These are phyloP conservation scores for honey bee (Apis mellifera) DNA, from an alignment of 1,140 invertebrate species.

Conservation along the genomic window Amel_HAv3.1 CM009935.2:3300501-3301000, in stretches of 20 bases:
- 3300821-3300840: neutral
- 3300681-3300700: constrained; percentile 46
- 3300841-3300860: constrained; percentile 2
- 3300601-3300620: constrained; percentile 62
- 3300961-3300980: constrained; percentile 18
- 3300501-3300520: constrained; percentile 30
- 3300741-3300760: constrained; percentile 53
- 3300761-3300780: constrained; percentile 49
- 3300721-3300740: constrained; percentile 65
- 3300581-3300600: constrained; percentile 12
- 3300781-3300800: constrained; percentile 50
- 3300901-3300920: constrained; percentile 30
- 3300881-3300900: constrained; percentile 31
- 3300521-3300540: constrained; percentile 20
- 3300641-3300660: constrained; percentile 75
- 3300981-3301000: neutral
- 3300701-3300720: constrained; percentile 72
- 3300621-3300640: constrained; percentile 75
- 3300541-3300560: constrained; percentile 39
- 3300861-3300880: constrained; percentile 44
- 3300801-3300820: constrained; percentile 41
- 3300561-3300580: constrained; percentile 51
- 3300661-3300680: constrained; percentile 73
- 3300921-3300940: constrained; percentile 36
- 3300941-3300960: constrained; percentile 18